A percentile compares a stretch with the other conserved stretches of the same genome.
phyloP scores from a whole-genome alignment of 2,113 vertebrate species.

The Corapipo altera region DNA sequence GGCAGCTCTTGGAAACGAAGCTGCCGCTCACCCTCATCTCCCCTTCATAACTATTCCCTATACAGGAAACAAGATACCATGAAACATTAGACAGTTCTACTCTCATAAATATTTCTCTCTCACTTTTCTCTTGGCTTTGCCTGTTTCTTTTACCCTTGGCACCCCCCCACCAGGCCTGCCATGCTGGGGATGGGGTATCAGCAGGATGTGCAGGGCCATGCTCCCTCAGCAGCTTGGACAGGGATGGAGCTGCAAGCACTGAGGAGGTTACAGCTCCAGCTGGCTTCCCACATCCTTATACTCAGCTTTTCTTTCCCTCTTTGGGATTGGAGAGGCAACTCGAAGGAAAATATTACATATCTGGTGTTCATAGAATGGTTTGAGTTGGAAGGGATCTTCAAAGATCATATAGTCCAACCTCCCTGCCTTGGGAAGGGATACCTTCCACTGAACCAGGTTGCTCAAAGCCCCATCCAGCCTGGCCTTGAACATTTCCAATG shows the following conservation, averaged over 20 bases:
- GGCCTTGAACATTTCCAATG: background rate
- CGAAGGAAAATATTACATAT: background rate
- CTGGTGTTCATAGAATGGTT: background rate
- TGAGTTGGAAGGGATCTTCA: background rate
- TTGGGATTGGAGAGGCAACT: background rate
- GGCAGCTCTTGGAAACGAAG: background rate
- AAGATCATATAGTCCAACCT: background rate
- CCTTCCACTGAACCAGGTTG: background rate
- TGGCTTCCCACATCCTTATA: background rate
- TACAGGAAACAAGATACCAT: background rate
- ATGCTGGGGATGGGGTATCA: background rate
- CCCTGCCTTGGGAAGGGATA: background rate
- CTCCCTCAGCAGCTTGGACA: background rate
- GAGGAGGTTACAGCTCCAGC: background rate
- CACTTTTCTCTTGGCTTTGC: background rate
- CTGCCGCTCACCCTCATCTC: background rate
- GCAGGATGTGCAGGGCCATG: fast-evolving
- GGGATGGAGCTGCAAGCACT: background rate
- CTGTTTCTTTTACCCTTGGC: background rate
- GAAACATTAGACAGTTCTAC: background rate
- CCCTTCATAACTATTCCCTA: background rate
- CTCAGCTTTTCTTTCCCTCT: background rate
- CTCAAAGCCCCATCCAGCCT: background rate
- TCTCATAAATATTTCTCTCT: background rate
- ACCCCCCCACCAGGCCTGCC: background rate